Conservation (phyloP, 2,888 invertebrate species). For the Cheilosia soror region DNA sequence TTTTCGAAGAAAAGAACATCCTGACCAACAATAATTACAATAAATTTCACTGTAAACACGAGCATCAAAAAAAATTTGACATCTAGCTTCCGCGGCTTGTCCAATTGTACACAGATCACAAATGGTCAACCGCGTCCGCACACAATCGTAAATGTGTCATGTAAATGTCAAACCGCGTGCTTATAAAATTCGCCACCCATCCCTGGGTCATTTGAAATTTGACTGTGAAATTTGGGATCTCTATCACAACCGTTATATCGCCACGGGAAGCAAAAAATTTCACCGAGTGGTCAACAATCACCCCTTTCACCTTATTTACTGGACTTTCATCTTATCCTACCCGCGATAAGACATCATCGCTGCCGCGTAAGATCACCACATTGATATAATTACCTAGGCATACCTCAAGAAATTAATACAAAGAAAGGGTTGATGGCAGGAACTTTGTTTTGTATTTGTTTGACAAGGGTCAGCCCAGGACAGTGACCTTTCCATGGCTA, state of each 20-base stretch:
- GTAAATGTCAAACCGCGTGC: constrained; percentile 42
- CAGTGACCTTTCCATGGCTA: constrained; percentile 61
- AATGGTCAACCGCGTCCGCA: constrained; percentile 55
- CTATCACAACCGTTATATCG: constrained; percentile 4
- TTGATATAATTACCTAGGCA: neutral
- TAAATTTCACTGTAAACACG: constrained; percentile 34
- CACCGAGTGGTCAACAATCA: constrained; percentile 31
- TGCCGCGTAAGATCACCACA: constrained; percentile 30
- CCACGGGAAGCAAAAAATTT: neutral
- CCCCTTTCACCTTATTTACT: constrained; percentile 15
- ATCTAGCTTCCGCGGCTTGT: constrained; percentile 31
- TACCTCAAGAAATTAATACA: constrained; percentile 4
- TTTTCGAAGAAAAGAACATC: constrained; percentile 1
- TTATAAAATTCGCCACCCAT: neutral
- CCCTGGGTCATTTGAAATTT: neutral
- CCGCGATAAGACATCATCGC: constrained; percentile 46
- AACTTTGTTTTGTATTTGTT: constrained; percentile 55
- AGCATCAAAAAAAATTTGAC: constrained; percentile 20
- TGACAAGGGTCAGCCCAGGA: constrained; percentile 60
- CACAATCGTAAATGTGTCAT: constrained; percentile 51
- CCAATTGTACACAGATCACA: constrained; percentile 37
- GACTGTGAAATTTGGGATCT: constrained; percentile 16
- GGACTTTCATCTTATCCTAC: constrained; percentile 42
- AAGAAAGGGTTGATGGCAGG: constrained; percentile 25
- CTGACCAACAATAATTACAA: constrained; percentile 16